Evolutionary conservation across 2,113 vertebrate species (phyloP), one percentile per base, ranked within the genome.

Genomic region (Zapus hudsonius): DNA sequence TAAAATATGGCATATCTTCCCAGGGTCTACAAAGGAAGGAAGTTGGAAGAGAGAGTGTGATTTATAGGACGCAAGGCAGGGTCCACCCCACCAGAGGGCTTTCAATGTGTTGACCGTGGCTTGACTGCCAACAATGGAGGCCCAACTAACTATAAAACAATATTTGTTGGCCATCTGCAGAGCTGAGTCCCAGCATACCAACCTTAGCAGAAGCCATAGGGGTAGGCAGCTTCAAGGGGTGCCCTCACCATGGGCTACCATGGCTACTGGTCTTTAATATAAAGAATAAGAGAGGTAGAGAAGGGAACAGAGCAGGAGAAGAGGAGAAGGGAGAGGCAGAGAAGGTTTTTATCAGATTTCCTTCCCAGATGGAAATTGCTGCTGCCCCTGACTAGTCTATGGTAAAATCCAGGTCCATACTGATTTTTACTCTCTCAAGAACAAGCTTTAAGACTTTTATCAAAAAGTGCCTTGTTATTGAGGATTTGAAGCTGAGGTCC

Each of bases 381-480:
- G 12, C 79, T 29, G 12, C 36, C 61, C 44, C 33, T 5, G 0
- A 22, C 55, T 61, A 31, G 73, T 20, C 66, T 74, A 33, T 33
- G 40, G 42, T 67, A 13, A 92, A 84, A 42, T 11, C 80, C 59
- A 31, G 2, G 38, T 29, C 91, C 80, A 76, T 23, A 33, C 61
- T 94, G 79, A 74, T 93, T 96, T 95, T 96, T 93, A 66, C 92
- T 84, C 40, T 76, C 94, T 87, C 80, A 8, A 2, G 66, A 93
- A 94, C 88, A 93, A 72, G 92, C 96, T 96, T 96, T 69, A 92
- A 84, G 72, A 95, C 95, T 94, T 96, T 96, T 94, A 96, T 97
- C 97, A 98, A 97, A 96, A 94, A 96, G 90, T 80, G 96, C 91
- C 97, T 97, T 97, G 97, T 98, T 97, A 92, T 81, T 89, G 95